These are phyloP conservation scores for Drosophila paranaensis DNA, from an alignment of 2,888 invertebrate genomes.

Conservation along the genomic window DNA sequence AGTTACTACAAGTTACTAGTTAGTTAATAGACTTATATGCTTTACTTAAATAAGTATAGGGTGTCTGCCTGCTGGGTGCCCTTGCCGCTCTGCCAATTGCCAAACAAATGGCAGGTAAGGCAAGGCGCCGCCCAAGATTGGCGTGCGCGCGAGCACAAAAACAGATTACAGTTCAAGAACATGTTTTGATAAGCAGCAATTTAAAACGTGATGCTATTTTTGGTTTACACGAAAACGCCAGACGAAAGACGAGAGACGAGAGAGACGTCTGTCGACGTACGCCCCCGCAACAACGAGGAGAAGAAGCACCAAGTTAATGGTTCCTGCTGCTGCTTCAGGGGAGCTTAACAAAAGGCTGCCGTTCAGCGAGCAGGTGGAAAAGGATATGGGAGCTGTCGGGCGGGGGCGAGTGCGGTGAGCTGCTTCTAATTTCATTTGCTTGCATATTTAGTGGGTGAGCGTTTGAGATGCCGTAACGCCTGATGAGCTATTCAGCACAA, in stretches of 20 bases:
- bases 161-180: conserved; percentile 78
- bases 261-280: conserved; percentile 16
- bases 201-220: conserved; percentile 82
- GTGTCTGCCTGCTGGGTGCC: conserved; percentile 1
- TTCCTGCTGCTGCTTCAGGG: conserved; percentile 11
- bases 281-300: conserved; percentile 7
- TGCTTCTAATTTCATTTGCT: conserved; percentile 65
- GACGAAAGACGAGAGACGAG: conserved; percentile 11
- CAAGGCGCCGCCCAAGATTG: conserved; percentile 37
- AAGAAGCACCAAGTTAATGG: conserved; percentile 17
- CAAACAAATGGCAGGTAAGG: conserved; percentile 34
- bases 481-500: conserved; percentile 45
- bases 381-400: neutral
- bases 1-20: too few relatives aligned
- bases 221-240: conserved; percentile 57
- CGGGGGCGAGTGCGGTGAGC: conserved; percentile 9
- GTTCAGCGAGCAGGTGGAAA: conserved; percentile 5
- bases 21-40: too few relatives aligned
- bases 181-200: conserved; percentile 82
- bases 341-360: conserved; percentile 51
- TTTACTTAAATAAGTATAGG: neutral
- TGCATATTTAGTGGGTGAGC: conserved; percentile 58
- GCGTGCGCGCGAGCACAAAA: conserved; percentile 70
- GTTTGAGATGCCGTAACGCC: conserved; percentile 28
- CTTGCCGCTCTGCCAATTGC: neutral